Evolutionary conservation across 2,797 vertebrate species (phyloP), one percentile per base, ranked within the genome.

Genomic region (Iguana delicatissima): DNA sequence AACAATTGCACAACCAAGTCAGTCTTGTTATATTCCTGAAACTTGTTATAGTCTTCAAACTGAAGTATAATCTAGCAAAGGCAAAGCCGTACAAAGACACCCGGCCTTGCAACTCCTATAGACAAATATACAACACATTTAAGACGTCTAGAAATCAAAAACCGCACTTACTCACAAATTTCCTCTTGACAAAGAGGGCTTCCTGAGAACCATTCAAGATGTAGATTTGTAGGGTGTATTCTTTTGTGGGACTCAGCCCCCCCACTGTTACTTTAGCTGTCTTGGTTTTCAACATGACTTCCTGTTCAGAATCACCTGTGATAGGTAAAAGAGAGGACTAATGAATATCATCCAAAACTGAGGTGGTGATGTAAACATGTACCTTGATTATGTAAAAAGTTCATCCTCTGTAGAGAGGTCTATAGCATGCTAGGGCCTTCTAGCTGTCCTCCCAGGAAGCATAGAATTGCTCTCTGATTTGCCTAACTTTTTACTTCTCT

Each of bases 221-320:
- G 0, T 99, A 98, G 93, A 99, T 98, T 91, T 99, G 98, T 85
- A 99, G 96, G 0, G 96, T 96, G 85, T 99, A 99, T 90, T 98
- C 98, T 96, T 99, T 98, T 85, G 96, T 96, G 74, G 98, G 97
- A 96, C 98, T 98, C 95, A 99, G 96, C 8, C 99, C 99, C 1
- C 98, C 99, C 83, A 99, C 99, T 0, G 99, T 99, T 12, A 98
- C 99, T 90, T 98, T 98, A 76, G 98, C 98, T 46, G 98, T 97
- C 50, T 98, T 99, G 93, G 99, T 99, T 88, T 98, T 99, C 97
- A 99, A 96, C 98, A 99, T 99, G 95, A 99, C 97, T 96, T 99
- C 99, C 32, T 99, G 98, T 93, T 99, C 98, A 0, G 97, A 97
- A 93, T 98, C 98, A 20, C 98, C 99, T 99, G 92, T 20, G 84